phyloP scores from a whole-genome alignment of 2,888 invertebrate species.

The Calameuta filiformis region DNA sequence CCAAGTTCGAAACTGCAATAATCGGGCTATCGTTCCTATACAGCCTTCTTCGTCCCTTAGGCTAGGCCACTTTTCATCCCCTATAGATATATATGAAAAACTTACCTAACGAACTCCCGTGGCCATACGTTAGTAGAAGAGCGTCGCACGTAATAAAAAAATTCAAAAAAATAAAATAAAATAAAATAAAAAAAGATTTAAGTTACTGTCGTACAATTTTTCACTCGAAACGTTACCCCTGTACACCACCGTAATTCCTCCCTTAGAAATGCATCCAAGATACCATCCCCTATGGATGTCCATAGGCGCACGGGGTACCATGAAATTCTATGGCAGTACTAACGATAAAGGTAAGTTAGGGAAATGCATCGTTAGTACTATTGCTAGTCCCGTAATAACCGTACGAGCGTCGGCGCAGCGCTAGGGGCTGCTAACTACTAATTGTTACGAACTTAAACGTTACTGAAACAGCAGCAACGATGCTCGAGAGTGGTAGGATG shows the following conservation, averaged over 20 bases:
- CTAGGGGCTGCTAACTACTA: slow-evolving; percentile 48
- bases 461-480: slow-evolving; percentile 38
- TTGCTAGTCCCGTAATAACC: slow-evolving; percentile 47
- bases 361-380: slow-evolving; percentile 55
- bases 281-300: neutral
- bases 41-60: too few relatives aligned
- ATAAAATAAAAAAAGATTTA: neutral
- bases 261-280: neutral
- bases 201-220: too few relatives aligned
- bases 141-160: neutral
- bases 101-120: neutral
- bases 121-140: neutral
- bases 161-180: neutral
- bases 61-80: too few relatives aligned
- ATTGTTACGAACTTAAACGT: slow-evolving; percentile 47
- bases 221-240: too few relatives aligned
- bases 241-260: too few relatives aligned
- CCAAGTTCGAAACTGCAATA: too few relatives aligned
- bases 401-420: slow-evolving; percentile 22
- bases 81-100: too few relatives aligned
- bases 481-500: neutral
- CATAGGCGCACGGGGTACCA: neutral
- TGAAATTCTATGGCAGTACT: slow-evolving; percentile 47
- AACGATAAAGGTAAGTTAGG: slow-evolving; percentile 57
- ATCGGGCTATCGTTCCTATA: too few relatives aligned